Base-by-base conservation (phyloP, 2,888 invertebrate genomes). In the Microplitis manilae region DNA sequence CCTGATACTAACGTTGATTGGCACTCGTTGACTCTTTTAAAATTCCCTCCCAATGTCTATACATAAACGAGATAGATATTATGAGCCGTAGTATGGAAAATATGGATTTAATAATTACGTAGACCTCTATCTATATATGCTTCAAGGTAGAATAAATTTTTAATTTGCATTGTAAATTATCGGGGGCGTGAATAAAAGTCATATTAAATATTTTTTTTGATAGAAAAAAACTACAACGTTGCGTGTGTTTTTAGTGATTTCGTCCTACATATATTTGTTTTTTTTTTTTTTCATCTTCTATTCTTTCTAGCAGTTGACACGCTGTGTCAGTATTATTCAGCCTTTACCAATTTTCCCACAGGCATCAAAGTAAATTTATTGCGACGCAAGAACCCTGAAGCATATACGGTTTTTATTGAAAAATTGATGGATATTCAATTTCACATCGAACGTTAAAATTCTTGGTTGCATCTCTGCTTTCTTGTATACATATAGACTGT, bases 321-420 rank as follows among this genome's bases (percentile, higher is more conserved):
- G 50, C 4, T 5, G 50, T 50, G 50, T 50, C 50, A 50, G 50
- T 50, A 50, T 50, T 50, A 50, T 50, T 50, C 50, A 50, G 50
- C 50, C 50, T 50, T 50, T 50, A 50, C 50, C 50, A 50, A 50
- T 50, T 50, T 50, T 50, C 50, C 50, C 50, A 50, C 15, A 13
- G 61, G 39, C n/a, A 68, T 70, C 15, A 40, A 64, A 73, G 62
- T 62, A 41, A 73, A 64, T 77, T 77, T 41, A 72, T 71, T 68
- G 64, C 68, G 67, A 62, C 67, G 60, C 20, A 40, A 40, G 39
- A 71, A 39, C 60, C 67, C 40, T 38, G 7, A 38, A 15, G 38
- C 73, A 73, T 8, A 67, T 39, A 9, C 40, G 61, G 39, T 67
- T 68, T 20, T 50, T 15, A 71, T 50, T 30, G 17, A 71, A 72